These are phyloP conservation scores for Dascyllus trimaculatus DNA, from an alignment of 2,113 vertebrate genomes.

Conservation along the genomic window DNA sequence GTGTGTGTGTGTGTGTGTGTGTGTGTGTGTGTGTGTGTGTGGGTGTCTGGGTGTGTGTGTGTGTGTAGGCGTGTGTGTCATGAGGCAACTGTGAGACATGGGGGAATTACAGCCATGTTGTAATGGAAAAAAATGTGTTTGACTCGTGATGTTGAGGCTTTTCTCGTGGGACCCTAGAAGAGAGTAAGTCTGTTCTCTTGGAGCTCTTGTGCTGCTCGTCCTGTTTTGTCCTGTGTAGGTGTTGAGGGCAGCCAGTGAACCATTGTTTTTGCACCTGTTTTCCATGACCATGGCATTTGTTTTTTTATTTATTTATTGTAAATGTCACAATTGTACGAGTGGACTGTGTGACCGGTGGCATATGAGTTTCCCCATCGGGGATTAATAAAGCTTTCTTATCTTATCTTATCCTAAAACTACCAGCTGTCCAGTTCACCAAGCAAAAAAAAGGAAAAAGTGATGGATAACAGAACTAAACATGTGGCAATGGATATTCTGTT, in stretches of 20 bases:
- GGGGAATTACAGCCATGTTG: slow-evolving; percentile 18
- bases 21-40: neutral
- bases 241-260: too few relatives aligned
- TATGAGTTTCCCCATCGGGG: too few relatives aligned
- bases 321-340: too few relatives aligned
- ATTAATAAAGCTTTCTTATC: too few relatives aligned
- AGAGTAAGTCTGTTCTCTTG: too few relatives aligned
- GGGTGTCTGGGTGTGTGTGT: neutral
- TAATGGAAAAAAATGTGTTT: slow-evolving; percentile 14
- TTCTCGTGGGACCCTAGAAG: neutral
- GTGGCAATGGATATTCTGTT: neutral
- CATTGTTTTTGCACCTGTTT: too few relatives aligned
- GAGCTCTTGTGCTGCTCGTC: too few relatives aligned
- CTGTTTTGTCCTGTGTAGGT: too few relatives aligned
- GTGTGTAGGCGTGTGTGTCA: slow-evolving; percentile 12
- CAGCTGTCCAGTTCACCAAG: neutral
- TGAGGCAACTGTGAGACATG: slow-evolving; percentile 16
- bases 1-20: slow-evolving; percentile 9
- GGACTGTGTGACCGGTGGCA: too few relatives aligned
- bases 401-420: too few relatives aligned
- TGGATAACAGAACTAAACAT: neutral
- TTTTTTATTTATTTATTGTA: too few relatives aligned
- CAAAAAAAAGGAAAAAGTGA: neutral
- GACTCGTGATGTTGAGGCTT: slow-evolving; percentile 19
- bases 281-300: too few relatives aligned